A percentile compares a stretch with the other conserved stretches of the same genome.
Evolutionary conservation across 2,113 vertebrate genomes (phyloP).

Genomic region (Epinephelus lanceolatus): DNA sequence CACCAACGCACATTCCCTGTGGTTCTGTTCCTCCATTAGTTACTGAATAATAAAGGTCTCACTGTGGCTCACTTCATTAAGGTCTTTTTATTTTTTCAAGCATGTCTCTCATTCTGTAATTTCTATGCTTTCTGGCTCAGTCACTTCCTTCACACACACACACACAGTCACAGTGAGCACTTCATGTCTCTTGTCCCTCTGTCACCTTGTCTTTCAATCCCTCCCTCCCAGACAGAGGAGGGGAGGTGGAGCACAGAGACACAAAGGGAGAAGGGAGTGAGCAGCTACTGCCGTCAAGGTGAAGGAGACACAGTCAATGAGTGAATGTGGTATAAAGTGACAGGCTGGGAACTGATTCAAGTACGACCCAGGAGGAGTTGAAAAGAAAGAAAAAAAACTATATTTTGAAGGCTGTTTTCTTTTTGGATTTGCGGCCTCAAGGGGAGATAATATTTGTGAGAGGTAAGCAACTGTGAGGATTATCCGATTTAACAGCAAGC

Average conservation of each 20-base stretch:
- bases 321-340: slow-evolving; percentile 50
- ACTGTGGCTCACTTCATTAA: slow-evolving; percentile 54
- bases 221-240: slow-evolving; percentile 51
- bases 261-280: slow-evolving; percentile 51
- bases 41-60: slow-evolving; percentile 59
- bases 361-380: slow-evolving; percentile 34
- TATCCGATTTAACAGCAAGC: slow-evolving; percentile 64
- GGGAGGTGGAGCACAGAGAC: slow-evolving; percentile 33
- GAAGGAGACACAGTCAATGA: slow-evolving; percentile 42
- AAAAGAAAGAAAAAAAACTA: slow-evolving; percentile 10
- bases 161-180: slow-evolving; percentile 27
- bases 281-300: slow-evolving; percentile 51
- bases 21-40: slow-evolving; percentile 45
- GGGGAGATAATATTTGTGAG: slow-evolving; percentile 62
- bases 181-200: slow-evolving; percentile 49
- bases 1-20: slow-evolving; percentile 32
- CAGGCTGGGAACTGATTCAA: slow-evolving; percentile 46
- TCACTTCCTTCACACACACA: slow-evolving; percentile 11
- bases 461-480: slow-evolving; percentile 77
- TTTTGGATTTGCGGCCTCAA: slow-evolving; percentile 51
- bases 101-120: slow-evolving; percentile 42
- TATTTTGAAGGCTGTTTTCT: slow-evolving; percentile 46
- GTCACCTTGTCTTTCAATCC: slow-evolving; percentile 70
- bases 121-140: slow-evolving; percentile 21
- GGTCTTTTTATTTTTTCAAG: slow-evolving; percentile 32